Evolutionary conservation across 2,113 vertebrate genomes (phyloP).

Genomic region (Conger conger): DNA sequence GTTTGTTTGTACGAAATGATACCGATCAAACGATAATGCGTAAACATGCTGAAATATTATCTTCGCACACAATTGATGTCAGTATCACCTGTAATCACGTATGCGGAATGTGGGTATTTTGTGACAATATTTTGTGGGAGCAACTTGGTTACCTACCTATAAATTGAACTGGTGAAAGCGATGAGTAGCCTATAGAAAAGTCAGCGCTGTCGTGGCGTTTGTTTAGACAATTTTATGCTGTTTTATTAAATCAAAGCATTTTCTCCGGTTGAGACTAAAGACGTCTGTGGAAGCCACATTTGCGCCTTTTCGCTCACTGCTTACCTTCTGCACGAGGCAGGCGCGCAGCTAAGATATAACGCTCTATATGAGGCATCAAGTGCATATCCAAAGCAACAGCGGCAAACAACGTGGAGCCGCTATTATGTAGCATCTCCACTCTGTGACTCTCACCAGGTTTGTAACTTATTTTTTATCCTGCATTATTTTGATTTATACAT

Average conservation of each 20-base stretch:
- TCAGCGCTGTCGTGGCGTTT: neutral
- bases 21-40: neutral
- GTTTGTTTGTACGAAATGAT: neutral
- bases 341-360: neutral
- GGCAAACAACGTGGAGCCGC: neutral
- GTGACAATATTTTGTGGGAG: neutral
- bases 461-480: neutral
- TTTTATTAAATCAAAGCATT: neutral
- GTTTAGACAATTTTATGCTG: neutral
- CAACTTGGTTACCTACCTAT: neutral
- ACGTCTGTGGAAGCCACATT: neutral
- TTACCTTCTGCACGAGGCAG: neutral
- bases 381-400: neutral
- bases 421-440: neutral
- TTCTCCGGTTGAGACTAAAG: neutral
- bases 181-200: neutral
- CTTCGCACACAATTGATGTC: neutral
- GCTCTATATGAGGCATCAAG: constrained; percentile 2
- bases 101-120: neutral
- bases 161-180: neutral
- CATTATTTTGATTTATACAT: neutral
- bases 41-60: neutral
- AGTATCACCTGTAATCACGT: neutral
- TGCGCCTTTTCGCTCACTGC: neutral
- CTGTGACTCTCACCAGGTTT: neutral